Base-by-base conservation (phyloP, 1,140 invertebrate species). In the Microplitis mediator region DNA sequence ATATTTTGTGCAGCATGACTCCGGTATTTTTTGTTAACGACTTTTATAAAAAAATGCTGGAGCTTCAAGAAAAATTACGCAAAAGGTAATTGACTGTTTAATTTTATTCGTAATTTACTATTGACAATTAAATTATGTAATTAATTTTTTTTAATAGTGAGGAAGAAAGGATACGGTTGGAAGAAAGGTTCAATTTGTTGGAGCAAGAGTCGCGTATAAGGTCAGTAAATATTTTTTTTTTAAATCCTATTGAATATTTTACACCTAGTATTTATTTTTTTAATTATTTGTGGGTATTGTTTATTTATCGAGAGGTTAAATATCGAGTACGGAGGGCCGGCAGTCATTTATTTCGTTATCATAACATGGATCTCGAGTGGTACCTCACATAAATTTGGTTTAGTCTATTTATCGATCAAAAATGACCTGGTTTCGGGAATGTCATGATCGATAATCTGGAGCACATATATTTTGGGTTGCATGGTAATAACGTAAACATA, bases 131-230 rank as follows among this genome's bases (percentile, higher is more conserved):
- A 13, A 9, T 54, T 14, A 14, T 54, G 8, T 23, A 58, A 58
- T 31, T 58, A 58, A 58, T 31, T n/a, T 5, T 54, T 16, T 16
- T 54, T 54, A 54, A 54, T 39, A 87, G 86, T 61, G 85, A 87
- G 66, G 84, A 86, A 69, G 84, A 86, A 66, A 83, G 84, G 64
- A 82, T 86, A 71, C 79, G 78, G 39, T 70, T 87, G 65, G 86
- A 87, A 63, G 81, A 84, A 60, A 79, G 82, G 63, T 87, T 86
- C 65, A 83, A 83, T 45, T 54, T 82, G 32, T 72, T 87, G 13
- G 72, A 81, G 4, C 78, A 82, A 71, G 84, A 86, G 13, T 84
- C 84, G 54, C 77, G 73, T 75, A 79, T 79, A 14, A 86, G 85
- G 86, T 87, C 71, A 76, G 75, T 31, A 56, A 54, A 51, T n/a